Base-by-base conservation (phyloP, 2,113 vertebrate genomes). In the Baryphthengus martii region DNA sequence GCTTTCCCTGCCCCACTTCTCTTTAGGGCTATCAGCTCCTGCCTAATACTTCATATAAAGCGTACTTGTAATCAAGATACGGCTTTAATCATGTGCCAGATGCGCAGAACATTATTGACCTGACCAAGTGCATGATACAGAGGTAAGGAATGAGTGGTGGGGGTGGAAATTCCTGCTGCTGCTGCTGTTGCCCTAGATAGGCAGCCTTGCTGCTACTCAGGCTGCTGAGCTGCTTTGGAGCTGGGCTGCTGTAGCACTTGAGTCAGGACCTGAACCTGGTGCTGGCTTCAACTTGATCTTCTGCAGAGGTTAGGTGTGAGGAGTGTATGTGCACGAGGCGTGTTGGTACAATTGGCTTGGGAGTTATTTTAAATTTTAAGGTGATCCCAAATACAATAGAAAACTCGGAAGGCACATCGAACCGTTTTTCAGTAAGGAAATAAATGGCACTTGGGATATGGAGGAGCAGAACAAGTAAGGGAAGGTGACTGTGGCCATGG, bases 101-200 rank as follows among this genome's bases (percentile, higher is more conserved):
- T 77, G 59, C 33, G 45, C 55, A 29, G n/a, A 68, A 28, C 39
- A 52, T 66, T 74, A 74, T 74, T 89, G 83, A 95, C 17, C 76
- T 87, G 89, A 77, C 55, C 29, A 17, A 35, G 59, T 35, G 56
- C 1, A 3, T 93, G 96, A 95, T 35, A 7, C 80, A 85, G 80
- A 89, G 47, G 80, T 56, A 87, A 87, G 93, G 95, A 95, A 95
- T 91, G 94, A 93, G 25, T 33, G 42, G 26, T 72, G 70, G 70
- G 80, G n/a, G 91, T 91, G 86, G 93, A 83, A 74, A 65, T 59
- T 81, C 73, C 77, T 89, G 15, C 1, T 1, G 26, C 47, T 66
- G 39, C 3, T 91, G 59, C 31, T 85, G 79, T 58, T 95, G 92
- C 65, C 86, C 86, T 84, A 63, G 47, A 92, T 56, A 55, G 76